A percentile compares a stretch with the other conserved stretches of the same genome.
These are phyloP conservation scores for Drosophila paulistorum DNA, from an alignment of 1,140 invertebrate species.

Conservation along the genomic window DNA sequence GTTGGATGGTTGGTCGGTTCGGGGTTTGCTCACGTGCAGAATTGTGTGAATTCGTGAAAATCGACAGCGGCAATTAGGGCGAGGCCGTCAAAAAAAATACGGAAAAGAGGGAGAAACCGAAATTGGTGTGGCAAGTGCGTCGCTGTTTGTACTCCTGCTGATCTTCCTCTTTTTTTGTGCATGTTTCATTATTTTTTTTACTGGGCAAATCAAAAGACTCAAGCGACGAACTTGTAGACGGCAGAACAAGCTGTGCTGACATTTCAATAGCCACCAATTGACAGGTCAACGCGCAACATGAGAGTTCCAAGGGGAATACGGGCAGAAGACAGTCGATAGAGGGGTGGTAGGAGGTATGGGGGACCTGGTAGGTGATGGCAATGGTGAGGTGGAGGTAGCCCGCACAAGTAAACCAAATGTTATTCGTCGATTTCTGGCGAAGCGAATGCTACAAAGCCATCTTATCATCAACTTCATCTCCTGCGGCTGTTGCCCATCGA, in stretches of 20 bases:
- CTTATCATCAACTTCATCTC: constrained; percentile 21
- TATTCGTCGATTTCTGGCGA: constrained; percentile 54
- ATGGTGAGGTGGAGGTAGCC: constrained; percentile 14
- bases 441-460: constrained; percentile 37
- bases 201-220: constrained; percentile 73
- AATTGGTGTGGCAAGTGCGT: constrained; percentile 22
- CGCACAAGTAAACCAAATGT: constrained; percentile 47
- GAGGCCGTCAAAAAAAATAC: constrained; percentile 33
- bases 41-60: constrained; percentile 80
- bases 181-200: background rate
- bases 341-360: background rate
- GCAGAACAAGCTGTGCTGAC: constrained; percentile 61
- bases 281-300: constrained; percentile 82
- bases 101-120: constrained; percentile 28
- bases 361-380: background rate
- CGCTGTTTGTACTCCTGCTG: background rate
- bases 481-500: constrained; percentile 37
- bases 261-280: constrained; percentile 83
- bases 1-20: constrained; percentile 24
- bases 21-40: constrained; percentile 58
- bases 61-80: constrained; percentile 78
- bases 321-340: background rate
- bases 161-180: constrained; percentile 6
- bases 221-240: constrained; percentile 68
- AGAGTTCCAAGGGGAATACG: constrained; percentile 21